phyloP scores from a whole-genome alignment of 1,140 invertebrate genomes.

The Drepana arcuata region DNA sequence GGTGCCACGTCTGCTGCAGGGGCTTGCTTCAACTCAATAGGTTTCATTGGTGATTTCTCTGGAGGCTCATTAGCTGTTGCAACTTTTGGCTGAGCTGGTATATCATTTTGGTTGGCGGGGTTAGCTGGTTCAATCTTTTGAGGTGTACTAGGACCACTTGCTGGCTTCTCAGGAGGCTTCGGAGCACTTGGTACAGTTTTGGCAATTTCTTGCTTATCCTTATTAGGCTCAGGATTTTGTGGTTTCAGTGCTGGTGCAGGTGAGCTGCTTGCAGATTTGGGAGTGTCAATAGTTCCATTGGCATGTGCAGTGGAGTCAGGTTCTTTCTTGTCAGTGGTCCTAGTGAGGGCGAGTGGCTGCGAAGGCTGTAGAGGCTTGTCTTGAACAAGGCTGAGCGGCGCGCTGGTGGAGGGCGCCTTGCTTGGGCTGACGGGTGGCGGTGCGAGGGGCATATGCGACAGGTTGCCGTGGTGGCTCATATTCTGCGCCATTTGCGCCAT shows the following conservation, averaged over 20 bases:
- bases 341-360: conserved; percentile 51
- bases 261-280: conserved; percentile 42
- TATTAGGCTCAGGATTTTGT: conserved; percentile 50
- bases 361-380: conserved; percentile 39
- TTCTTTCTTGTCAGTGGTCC: conserved; percentile 46
- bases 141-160: conserved; percentile 36
- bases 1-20: conserved; percentile 52
- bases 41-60: conserved; percentile 53
- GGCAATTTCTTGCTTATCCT: conserved; percentile 59
- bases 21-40: conserved; percentile 45
- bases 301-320: conserved; percentile 45
- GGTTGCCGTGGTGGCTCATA: conserved; percentile 66
- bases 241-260: conserved; percentile 42
- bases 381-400: conserved; percentile 55
- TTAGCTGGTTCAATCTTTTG: conserved; percentile 40
- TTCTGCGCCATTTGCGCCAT: conserved; percentile 66
- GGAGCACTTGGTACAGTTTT: conserved; percentile 62
- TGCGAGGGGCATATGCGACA: conserved; percentile 51
- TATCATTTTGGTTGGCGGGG: conserved; percentile 27
- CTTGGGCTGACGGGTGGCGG: conserved; percentile 40
- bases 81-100: conserved; percentile 49
- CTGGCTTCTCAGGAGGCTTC: conserved; percentile 55
- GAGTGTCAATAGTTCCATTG: conserved; percentile 58
- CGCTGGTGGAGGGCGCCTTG: conserved; percentile 39
- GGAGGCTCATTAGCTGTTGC: conserved; percentile 51